phyloP scores from a whole-genome alignment of 2,797 vertebrate genomes.

The Dendrocincla tyrannina region DNA sequence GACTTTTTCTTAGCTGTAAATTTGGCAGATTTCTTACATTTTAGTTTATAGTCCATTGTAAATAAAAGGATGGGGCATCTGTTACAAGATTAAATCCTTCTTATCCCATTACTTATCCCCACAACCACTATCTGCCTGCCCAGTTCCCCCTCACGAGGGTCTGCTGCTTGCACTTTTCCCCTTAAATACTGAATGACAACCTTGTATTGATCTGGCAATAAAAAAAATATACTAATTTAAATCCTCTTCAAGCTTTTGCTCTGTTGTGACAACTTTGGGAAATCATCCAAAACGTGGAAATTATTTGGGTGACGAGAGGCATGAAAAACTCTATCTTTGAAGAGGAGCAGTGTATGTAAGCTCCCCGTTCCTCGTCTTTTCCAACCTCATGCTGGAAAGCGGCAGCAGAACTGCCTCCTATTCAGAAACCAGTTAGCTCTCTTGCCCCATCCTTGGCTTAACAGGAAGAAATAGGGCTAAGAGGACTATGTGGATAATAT shows the following conservation, averaged over 20 bases:
- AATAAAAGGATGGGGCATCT: conserved; percentile 3
- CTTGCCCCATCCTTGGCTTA: neutral
- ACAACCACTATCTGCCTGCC: neutral
- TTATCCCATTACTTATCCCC: neutral
- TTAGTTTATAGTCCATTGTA: neutral
- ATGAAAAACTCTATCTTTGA: neutral
- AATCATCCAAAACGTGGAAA: neutral
- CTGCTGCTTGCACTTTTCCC: conserved; percentile 2
- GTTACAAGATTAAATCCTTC: neutral
- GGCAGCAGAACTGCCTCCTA: neutral
- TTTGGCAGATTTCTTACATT: neutral
- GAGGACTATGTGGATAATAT: neutral
- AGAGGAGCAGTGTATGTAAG: neutral
- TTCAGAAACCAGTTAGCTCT: neutral
- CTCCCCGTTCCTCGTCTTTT: neutral
- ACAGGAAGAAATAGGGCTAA: neutral
- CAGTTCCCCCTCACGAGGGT: neutral
- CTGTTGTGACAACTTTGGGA: conserved; percentile 10
- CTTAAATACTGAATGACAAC: neutral
- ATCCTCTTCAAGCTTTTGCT: conserved; percentile 6
- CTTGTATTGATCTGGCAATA: neutral
- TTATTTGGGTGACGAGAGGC: neutral
- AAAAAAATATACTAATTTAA: neutral
- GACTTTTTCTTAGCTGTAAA: neutral
- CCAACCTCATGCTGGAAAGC: neutral